phyloP scores from a whole-genome alignment of 2,888 invertebrate genomes.

The Creontiades dilutus region DNA sequence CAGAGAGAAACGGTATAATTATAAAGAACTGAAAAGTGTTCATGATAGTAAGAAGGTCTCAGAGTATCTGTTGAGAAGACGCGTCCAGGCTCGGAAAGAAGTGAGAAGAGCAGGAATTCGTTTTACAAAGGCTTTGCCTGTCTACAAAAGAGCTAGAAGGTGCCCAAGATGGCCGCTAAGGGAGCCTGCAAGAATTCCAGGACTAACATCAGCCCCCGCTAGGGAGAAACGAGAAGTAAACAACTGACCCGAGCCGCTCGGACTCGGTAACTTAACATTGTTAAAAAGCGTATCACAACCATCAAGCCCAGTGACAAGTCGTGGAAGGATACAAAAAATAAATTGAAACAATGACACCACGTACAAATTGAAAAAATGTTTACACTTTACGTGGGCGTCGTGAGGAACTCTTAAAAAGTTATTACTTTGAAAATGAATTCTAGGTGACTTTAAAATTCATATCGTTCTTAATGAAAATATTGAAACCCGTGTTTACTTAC shows the following conservation, averaged over 20 bases:
- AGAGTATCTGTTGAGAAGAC: too few species aligned
- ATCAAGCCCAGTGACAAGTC: conserved; percentile 43
- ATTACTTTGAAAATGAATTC: too few species aligned
- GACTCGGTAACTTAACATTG: too few species aligned
- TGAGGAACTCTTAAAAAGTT: neutral
- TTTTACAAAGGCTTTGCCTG: neutral
- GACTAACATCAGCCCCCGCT: neutral
- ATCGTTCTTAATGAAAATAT: neutral
- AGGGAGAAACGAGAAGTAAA: neutral
- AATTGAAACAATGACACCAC: conserved; percentile 29
- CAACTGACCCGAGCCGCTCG: too few species aligned
- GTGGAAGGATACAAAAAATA: conserved; percentile 17
- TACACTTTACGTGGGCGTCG: conserved; percentile 35
- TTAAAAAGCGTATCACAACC: conserved; percentile 40
- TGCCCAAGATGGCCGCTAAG: conserved; percentile 40
- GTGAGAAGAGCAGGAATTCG: conserved; percentile 26
- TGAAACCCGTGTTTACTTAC: neutral
- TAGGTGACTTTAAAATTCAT: too few species aligned
- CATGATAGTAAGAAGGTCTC: too few species aligned
- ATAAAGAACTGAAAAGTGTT: too few species aligned
- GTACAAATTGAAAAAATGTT: conserved; percentile 20
- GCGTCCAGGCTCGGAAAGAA: neutral
- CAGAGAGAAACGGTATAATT: too few species aligned
- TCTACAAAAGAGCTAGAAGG: conserved; percentile 35
- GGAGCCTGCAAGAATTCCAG: conserved; percentile 39